Percentiles rank a stretch among this genome's conserved stretches.
These are phyloP conservation scores for Eubasilissa regina DNA, from an alignment of 1,140 invertebrate species.

Conservation along the genomic window DNA sequence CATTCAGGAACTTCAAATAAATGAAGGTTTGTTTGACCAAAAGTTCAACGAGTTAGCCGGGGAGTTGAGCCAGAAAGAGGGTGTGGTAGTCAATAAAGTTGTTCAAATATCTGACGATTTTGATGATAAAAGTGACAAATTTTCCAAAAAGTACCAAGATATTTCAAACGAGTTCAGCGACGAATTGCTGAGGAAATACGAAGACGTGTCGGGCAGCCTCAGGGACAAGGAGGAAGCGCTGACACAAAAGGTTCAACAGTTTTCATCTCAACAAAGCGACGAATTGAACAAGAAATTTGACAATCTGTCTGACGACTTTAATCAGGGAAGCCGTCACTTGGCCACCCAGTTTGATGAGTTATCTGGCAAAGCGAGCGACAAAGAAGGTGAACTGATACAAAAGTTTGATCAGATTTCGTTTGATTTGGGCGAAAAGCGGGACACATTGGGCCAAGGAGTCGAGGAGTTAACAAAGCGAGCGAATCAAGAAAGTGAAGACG, in stretches of 20 bases:
- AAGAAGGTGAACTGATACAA: conserved; percentile 14
- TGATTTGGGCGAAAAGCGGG: conserved; percentile 30
- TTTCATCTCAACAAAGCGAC: conserved; percentile 17
- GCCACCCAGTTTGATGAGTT: conserved; percentile 51
- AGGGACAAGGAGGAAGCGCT: conserved; percentile 14
- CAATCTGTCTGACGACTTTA: conserved; percentile 63
- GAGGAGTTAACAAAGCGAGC: conserved; percentile 64
- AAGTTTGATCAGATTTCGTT: conserved; percentile 18
- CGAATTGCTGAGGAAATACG: conserved; percentile 19
- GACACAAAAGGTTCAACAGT: conserved; percentile 18
- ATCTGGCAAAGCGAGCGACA: conserved; percentile 44
- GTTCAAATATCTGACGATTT: conserved; percentile 33
- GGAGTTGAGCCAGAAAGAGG: conserved; percentile 27
- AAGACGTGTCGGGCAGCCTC: conserved; percentile 21
- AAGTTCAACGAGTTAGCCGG: conserved; percentile 57
- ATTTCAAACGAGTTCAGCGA: conserved; percentile 25
- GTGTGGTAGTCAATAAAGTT: conserved; percentile 30
- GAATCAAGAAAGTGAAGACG: conserved; percentile 62
- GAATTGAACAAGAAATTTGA: conserved; percentile 62
- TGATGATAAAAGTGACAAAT: background rate
- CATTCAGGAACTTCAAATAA: conserved; percentile 60
- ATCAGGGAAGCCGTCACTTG: conserved; percentile 63
- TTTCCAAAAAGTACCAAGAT: conserved; percentile 10
- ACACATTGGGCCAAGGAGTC: conserved; percentile 25
- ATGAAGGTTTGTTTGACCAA: conserved; percentile 59